Base-by-base conservation (phyloP, 1,140 invertebrate species). In the Bombus pascuorum region DNA sequence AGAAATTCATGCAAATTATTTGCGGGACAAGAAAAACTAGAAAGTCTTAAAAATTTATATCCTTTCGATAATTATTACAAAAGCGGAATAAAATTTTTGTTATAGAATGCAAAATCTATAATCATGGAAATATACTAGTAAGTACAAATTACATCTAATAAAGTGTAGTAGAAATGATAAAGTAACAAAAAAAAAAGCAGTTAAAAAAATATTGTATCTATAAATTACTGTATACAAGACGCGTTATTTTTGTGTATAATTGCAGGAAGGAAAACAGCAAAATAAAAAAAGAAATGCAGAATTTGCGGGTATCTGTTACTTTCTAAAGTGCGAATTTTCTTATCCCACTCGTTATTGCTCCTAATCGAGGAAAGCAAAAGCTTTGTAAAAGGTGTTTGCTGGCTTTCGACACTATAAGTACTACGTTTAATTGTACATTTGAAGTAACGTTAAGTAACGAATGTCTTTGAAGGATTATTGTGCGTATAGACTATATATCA, bases 401-500 rank as follows among this genome's bases (percentile, higher is more conserved):
- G 39, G 39, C n/a, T 81, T 66, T 22, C 18, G 25, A 66, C 9
- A 62, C 32, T 3, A 62, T 65, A 75, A 34, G 18, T 66, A 44
- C 57, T 53, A 42, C 74, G 39, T 73, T 86, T 25, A 81, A 86
- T 80, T 39, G 68, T 66, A 42, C 59, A 74, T 74, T 25, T 68
- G 39, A 32, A 78, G 59, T 62, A 42, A 47, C 37, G 44, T 62
- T 53, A 44, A 59, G 13, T 66, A n/a, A 39, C 32, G 22, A 87
- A 84, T 84, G 76, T 47, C 37, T 39, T 80, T 74, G 59, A 85
- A 85, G 57, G 37, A 81, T 66, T 78, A 65, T 81, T 89, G 65
- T 85, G 87, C 83, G 66, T 62, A 79, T 39, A 59, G 68, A 53
- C 32, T 22, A 66, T 59, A 47, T 73, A 71, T 37, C 59, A n/a